Conservation (phyloP, 1,140 invertebrate genomes). For the Teleopsis dalmanni region DNA sequence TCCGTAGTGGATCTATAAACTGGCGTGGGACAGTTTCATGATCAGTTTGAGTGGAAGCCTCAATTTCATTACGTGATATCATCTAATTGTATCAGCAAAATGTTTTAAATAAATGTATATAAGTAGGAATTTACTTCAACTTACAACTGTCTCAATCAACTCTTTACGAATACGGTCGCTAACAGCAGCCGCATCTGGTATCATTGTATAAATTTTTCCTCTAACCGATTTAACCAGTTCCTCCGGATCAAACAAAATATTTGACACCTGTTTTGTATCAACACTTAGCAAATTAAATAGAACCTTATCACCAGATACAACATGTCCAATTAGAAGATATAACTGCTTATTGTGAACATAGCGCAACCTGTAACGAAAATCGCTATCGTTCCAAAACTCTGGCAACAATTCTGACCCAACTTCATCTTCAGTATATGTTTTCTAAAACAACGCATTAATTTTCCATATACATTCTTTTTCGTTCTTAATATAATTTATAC, state of each 20-base stretch:
- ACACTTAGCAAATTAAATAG: constrained; percentile 57
- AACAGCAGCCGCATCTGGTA: constrained; percentile 39
- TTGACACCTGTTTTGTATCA: constrained; percentile 41
- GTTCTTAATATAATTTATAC: too few species aligned
- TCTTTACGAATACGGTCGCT: constrained; percentile 45
- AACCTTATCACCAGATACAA: constrained; percentile 54
- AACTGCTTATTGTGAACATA: constrained; percentile 58
- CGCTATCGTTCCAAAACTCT: constrained; percentile 57
- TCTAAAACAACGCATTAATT: constrained; percentile 45
- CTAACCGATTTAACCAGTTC: constrained; percentile 38
- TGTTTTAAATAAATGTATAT: too few species aligned
- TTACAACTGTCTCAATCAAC: constrained; percentile 46
- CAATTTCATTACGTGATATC: too few species aligned
- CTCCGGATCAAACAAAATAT: constrained; percentile 42
- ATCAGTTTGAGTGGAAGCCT: too few species aligned
- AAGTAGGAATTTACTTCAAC: too few species aligned
- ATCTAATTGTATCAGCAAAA: too few species aligned
- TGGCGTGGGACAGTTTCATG: too few species aligned
- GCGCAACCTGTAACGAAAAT: constrained; percentile 54
- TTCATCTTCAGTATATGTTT: constrained; percentile 54
- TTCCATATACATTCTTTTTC: too few species aligned
- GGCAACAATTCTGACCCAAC: constrained; percentile 60
- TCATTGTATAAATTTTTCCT: too few species aligned
- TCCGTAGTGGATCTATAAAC: too few species aligned
- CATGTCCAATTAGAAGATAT: constrained; percentile 59